These are phyloP conservation scores for Onchidella celtica DNA, from an alignment of 2,888 invertebrate species.

Conservation along the genomic window DNA sequence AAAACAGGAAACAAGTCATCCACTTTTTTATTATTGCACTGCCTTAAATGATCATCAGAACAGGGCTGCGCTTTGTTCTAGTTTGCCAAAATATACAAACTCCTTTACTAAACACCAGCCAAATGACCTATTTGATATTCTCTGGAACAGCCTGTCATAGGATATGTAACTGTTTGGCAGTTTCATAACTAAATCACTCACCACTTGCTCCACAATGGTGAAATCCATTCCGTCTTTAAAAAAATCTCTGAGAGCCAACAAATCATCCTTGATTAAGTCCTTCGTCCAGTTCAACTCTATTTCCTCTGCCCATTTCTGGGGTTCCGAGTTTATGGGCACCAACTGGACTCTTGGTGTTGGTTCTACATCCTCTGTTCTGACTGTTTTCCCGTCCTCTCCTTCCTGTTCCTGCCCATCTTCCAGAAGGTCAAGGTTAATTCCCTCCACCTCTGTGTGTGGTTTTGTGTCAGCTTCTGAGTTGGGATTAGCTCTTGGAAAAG, in stretches of 20 bases:
- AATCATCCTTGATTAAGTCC: constrained; percentile 69
- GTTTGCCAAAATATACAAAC: too few species aligned
- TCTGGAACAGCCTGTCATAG: too few species aligned
- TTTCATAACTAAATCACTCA: too few species aligned
- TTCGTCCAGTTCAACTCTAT: constrained; percentile 73
- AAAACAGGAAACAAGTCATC: too few species aligned
- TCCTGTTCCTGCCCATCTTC: constrained; percentile 24
- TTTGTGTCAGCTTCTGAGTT: neutral
- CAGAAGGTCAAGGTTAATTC: constrained; percentile 18
- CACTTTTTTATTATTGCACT: too few species aligned
- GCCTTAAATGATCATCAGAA: too few species aligned
- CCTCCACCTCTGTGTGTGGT: neutral
- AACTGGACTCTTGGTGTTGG: constrained; percentile 44
- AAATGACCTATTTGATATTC: too few species aligned
- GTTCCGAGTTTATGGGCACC: constrained; percentile 64
- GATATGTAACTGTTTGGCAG: too few species aligned
- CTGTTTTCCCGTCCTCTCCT: constrained; percentile 33
- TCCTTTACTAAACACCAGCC: too few species aligned
- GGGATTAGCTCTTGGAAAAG: constrained; percentile 5
- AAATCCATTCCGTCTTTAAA: constrained; percentile 75
- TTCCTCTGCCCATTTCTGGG: constrained; percentile 71
- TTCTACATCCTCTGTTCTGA: neutral
- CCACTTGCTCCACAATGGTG: constrained; percentile 76
- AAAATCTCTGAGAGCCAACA: constrained; percentile 74
- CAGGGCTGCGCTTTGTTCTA: too few species aligned